Conservation (phyloP, 2,113 vertebrate species). For the Proteles cristata region DNA sequence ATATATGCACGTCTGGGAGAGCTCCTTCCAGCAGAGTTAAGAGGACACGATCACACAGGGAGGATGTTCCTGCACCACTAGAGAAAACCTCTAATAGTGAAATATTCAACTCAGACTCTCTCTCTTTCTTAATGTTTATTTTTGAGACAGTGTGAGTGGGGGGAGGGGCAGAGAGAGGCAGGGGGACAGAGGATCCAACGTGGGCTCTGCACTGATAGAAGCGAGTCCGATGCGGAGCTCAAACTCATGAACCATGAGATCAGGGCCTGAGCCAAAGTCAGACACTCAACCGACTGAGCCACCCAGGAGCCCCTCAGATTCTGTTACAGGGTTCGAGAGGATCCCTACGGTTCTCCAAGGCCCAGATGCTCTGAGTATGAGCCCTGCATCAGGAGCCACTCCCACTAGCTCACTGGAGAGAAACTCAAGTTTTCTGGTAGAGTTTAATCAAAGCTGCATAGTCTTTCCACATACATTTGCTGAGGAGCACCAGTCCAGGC, state of each 20-base stretch:
- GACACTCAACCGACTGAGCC: too few species aligned
- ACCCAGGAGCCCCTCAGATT: too few species aligned
- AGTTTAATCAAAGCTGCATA: not conserved
- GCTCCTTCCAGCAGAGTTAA: not conserved
- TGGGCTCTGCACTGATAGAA: too few species aligned
- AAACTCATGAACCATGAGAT: too few species aligned
- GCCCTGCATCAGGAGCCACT: not conserved
- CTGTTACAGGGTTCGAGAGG: not conserved
- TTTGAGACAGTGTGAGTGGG: too few species aligned
- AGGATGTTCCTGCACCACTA: not conserved
- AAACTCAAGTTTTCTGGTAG: not conserved
- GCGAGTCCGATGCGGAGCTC: too few species aligned
- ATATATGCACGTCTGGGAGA: not conserved
- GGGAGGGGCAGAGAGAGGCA: too few species aligned
- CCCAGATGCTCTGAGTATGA: not conserved
- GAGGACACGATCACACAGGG: not conserved
- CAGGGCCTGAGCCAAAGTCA: too few species aligned
- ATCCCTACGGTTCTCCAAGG: not conserved
- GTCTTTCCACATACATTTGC: not conserved
- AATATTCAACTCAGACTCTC: not conserved
- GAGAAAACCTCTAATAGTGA: not conserved
- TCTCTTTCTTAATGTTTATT: too few species aligned
- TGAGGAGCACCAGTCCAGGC: not conserved
- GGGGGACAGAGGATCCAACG: too few species aligned
- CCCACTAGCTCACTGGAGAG: not conserved